A percentile compares a stretch with the other conserved stretches of the same genome.
phyloP scores from a whole-genome alignment of 2,888 invertebrate species.

The Tetropium fuscum region DNA sequence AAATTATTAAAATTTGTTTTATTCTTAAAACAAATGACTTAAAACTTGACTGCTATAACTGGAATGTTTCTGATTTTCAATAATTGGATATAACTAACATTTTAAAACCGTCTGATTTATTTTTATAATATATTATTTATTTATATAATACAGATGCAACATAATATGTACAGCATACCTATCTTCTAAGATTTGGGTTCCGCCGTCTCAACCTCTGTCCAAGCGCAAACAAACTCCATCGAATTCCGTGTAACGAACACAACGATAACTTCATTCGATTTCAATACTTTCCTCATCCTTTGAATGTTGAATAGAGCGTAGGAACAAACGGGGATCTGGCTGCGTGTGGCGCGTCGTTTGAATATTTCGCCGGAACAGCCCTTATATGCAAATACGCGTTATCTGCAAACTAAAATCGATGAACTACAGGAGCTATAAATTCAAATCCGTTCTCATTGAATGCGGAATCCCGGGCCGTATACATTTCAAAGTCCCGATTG shows the following conservation, averaged over 20 bases:
- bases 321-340: conserved; percentile 23
- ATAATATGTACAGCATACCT: too few species aligned
- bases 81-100: too few species aligned
- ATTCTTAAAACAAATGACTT: too few species aligned
- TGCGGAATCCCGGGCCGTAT: conserved; percentile 49
- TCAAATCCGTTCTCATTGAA: conserved; percentile 53
- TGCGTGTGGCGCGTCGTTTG: conserved; percentile 28
- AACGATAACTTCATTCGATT: conserved; percentile 23
- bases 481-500: conserved; percentile 48
- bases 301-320: conserved; percentile 24
- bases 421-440: conserved; percentile 54
- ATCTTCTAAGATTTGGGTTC: background rate
- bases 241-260: conserved; percentile 7
- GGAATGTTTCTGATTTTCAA: too few species aligned
- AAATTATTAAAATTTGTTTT: too few species aligned
- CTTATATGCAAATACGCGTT: conserved; percentile 53
- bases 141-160: too few species aligned
- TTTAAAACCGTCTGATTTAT: too few species aligned
- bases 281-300: conserved; percentile 14
- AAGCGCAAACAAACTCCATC: background rate
- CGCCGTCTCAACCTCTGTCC: background rate
- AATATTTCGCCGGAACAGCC: conserved; percentile 35
- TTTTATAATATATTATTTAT: too few species aligned
- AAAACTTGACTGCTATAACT: too few species aligned
- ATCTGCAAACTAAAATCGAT: conserved; percentile 52